A percentile compares a stretch with the other conserved stretches of the same genome.
Evolutionary conservation across 2,888 invertebrate genomes (phyloP).

Genomic region (Oscheius sp.): DNA sequence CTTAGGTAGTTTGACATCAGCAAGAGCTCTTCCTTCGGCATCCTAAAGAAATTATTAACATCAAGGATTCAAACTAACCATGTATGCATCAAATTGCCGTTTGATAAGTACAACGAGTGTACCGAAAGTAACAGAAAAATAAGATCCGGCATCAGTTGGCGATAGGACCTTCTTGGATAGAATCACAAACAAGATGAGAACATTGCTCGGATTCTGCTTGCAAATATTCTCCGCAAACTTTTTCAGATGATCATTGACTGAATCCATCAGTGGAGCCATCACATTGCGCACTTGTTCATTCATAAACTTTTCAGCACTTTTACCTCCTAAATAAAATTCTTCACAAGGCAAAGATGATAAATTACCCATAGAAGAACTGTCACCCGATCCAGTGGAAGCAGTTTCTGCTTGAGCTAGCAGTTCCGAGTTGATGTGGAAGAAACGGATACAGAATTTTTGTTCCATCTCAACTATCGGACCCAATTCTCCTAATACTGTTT

Average conservation of each 20-base stretch:
- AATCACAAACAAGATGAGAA: slow-evolving; percentile 90
- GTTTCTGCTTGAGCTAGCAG: slow-evolving; percentile 62
- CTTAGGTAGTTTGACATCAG: slow-evolving; percentile 61
- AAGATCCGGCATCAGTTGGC: slow-evolving; percentile 87
- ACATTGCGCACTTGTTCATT: slow-evolving; percentile 77
- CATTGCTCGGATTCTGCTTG: slow-evolving; percentile 79
- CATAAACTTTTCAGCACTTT: slow-evolving; percentile 71
- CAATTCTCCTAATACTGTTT: slow-evolving; percentile 87
- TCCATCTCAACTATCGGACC: slow-evolving; percentile 92
- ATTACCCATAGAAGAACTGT: slow-evolving; percentile 51
- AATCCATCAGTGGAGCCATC: slow-evolving; percentile 89
- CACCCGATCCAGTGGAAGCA: slow-evolving; percentile 60
- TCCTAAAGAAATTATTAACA: slow-evolving; percentile 43
- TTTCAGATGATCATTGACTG: slow-evolving; percentile 87
- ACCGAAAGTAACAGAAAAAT: slow-evolving; percentile 85
- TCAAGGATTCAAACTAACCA: slow-evolving; percentile 76
- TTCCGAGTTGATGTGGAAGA: slow-evolving; percentile 84
- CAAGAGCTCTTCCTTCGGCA: slow-evolving; percentile 49
- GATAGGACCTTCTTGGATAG: slow-evolving; percentile 84
- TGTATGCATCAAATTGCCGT: slow-evolving; percentile 89
- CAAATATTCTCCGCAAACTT: slow-evolving; percentile 86
- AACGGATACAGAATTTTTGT: slow-evolving; percentile 91
- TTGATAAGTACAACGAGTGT: slow-evolving; percentile 88
- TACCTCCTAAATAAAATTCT: slow-evolving; percentile 42
- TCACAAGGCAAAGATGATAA: background rate